Percentiles rank a stretch among this genome's conserved stretches.
Evolutionary conservation across 2,797 vertebrate species (phyloP).

Genomic region (Falco columbarius): DNA sequence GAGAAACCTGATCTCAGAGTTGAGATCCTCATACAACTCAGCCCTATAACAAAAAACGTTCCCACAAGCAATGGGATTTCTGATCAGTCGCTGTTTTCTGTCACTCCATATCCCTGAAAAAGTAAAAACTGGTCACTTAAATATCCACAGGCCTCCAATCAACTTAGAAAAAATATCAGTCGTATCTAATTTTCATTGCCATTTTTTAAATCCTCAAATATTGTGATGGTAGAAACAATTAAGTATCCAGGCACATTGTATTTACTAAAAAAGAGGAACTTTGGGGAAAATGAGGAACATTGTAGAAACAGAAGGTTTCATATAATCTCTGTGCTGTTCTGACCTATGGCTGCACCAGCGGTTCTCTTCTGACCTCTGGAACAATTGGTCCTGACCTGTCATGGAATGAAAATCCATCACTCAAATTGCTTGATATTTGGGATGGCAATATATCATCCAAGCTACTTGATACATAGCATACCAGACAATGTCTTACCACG

Average conservation of each 20-base stretch:
- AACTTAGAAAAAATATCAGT: not conserved
- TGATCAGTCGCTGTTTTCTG: not conserved
- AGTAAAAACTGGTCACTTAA: not conserved
- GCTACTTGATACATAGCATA: not conserved
- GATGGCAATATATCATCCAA: not conserved
- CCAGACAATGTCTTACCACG: not conserved
- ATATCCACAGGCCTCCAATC: not conserved
- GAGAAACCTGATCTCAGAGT: not conserved
- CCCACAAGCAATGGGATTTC: not conserved
- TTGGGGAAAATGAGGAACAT: not conserved
- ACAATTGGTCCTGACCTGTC: not conserved
- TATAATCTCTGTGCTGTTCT: not conserved
- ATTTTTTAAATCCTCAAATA: not conserved
- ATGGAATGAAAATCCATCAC: not conserved
- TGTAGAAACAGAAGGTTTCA: not conserved
- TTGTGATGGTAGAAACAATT: not conserved
- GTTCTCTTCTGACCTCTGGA: not conserved
- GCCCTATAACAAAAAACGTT: not conserved
- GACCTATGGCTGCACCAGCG: not conserved
- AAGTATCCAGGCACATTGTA: not conserved
- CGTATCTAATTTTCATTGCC: not conserved
- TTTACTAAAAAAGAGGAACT: not conserved
- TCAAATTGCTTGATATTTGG: not conserved
- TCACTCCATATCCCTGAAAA: not conserved
- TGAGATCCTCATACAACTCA: not conserved